Evolutionary conservation across 2,888 invertebrate species (phyloP).

Genomic region (Drosophila borealis): DNA sequence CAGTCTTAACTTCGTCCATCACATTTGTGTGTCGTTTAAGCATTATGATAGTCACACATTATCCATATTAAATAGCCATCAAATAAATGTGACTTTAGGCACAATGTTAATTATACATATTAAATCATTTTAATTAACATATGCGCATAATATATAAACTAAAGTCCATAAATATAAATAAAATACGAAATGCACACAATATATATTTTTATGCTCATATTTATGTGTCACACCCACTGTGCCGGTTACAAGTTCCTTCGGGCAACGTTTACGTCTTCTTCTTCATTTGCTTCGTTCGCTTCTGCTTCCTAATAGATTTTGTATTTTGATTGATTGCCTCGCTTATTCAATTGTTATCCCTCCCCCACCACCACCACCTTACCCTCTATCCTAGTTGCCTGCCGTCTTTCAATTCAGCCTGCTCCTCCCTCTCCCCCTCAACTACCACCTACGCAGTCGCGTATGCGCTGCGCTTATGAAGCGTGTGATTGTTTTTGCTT

Average conservation of each 20-base stretch:
- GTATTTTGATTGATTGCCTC: constrained; percentile 81
- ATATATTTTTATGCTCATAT: neutral
- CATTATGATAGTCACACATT: neutral
- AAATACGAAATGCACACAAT: neutral
- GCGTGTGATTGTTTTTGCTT: constrained; percentile 79
- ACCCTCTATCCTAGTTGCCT: constrained; percentile 9
- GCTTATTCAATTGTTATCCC: constrained; percentile 77
- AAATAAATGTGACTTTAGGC: neutral
- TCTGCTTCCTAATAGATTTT: constrained; percentile 74
- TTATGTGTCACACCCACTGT: constrained; percentile 39
- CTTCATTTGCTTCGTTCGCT: constrained; percentile 21
- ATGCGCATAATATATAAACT: too few relatives aligned
- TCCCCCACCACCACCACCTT: neutral
- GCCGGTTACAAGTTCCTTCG: constrained; percentile 33
- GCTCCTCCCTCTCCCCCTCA: neutral
- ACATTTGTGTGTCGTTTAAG: neutral
- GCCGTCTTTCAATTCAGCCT: constrained; percentile 1
- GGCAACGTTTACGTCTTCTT: constrained; percentile 34
- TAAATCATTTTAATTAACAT: too few relatives aligned
- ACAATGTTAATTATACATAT: too few relatives aligned
- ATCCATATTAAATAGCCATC: neutral
- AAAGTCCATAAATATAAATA: too few relatives aligned
- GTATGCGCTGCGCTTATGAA: constrained; percentile 70
- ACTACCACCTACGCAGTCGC: constrained; percentile 38
- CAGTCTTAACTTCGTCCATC: neutral